Conservation (phyloP, 92 coral and sea anemone species). For the Phenganax subtilis region DNA sequence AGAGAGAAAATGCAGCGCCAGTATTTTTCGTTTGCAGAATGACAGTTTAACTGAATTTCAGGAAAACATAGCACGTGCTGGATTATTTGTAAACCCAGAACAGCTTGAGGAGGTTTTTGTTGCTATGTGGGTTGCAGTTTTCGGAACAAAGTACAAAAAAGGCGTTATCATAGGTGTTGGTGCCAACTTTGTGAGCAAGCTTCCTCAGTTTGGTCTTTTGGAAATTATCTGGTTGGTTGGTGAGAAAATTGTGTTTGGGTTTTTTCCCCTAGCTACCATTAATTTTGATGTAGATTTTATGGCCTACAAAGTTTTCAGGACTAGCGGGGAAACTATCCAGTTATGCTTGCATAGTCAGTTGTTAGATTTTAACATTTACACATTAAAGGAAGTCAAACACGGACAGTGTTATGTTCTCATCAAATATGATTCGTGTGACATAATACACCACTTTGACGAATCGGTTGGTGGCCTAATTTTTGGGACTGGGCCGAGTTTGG, state of each 20-base stretch:
- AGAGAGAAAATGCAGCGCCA: not conserved
- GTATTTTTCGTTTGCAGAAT: not conserved
- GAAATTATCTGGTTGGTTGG: not conserved
- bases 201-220: slow-evolving; percentile 2
- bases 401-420: not conserved
- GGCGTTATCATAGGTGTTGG: not conserved
- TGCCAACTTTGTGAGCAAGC: not conserved
- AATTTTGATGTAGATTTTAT: not conserved
- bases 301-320: not conserved
- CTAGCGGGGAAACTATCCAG: not conserved
- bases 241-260: not conserved
- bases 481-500: slow-evolving; percentile 15
- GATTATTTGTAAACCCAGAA: not conserved
- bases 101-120: not conserved
- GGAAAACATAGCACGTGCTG: not conserved
- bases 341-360: not conserved
- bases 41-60: not conserved
- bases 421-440: not conserved
- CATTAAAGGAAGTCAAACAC: not conserved
- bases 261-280: not conserved
- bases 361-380: not conserved
- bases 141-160: not conserved
- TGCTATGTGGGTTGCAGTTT: not conserved
- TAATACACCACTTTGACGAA: slow-evolving; percentile 8
- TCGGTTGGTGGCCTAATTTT: too few species aligned